Evolutionary conservation across 1,140 invertebrate genomes (phyloP).

Genomic region (Phenacoccus solenopsis): DNA sequence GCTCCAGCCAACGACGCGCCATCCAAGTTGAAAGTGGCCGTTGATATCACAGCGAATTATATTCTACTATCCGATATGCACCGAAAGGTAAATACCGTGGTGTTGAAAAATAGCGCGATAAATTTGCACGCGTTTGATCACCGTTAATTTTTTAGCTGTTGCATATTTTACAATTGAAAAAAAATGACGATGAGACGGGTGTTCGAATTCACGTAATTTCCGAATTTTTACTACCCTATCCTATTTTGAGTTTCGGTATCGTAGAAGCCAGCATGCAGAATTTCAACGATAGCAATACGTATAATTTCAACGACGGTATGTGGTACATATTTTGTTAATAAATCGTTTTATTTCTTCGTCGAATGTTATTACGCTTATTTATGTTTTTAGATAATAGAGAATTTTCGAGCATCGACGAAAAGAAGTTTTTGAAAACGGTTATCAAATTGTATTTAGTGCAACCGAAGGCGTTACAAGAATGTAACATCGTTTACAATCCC

Average conservation of each 20-base stretch:
- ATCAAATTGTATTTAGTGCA: conserved; percentile 73
- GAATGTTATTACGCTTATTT: too few relatives aligned
- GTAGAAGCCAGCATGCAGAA: conserved; percentile 51
- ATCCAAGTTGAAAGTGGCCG: conserved; percentile 50
- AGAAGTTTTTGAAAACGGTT: neutral
- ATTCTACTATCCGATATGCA: conserved; percentile 73
- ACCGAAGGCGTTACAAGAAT: conserved; percentile 76
- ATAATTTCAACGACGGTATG: conserved; percentile 22
- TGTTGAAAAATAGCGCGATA: neutral
- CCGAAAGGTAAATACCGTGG: conserved; percentile 37
- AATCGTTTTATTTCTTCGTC: too few relatives aligned
- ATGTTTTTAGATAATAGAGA: too few relatives aligned
- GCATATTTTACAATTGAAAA: conserved; percentile 60
- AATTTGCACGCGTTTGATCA: neutral
- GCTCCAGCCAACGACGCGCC: conserved; percentile 27
- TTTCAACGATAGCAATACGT: conserved; percentile 29
- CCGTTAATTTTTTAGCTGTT: conserved; percentile 38
- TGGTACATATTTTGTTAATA: too few relatives aligned
- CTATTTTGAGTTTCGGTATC: conserved; percentile 75
- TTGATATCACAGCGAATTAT: conserved; percentile 71
- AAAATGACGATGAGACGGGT: conserved; percentile 40
- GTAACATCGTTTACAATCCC: conserved; percentile 61
- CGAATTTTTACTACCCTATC: conserved; percentile 67
- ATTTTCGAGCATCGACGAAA: neutral
- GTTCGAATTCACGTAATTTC: conserved; percentile 54